A percentile compares a stretch with the other conserved stretches of the same genome.
These are phyloP conservation scores for Urosaurus nigricauda DNA, from an alignment of 2,797 vertebrate genomes.

Conservation along the genomic window DNA sequence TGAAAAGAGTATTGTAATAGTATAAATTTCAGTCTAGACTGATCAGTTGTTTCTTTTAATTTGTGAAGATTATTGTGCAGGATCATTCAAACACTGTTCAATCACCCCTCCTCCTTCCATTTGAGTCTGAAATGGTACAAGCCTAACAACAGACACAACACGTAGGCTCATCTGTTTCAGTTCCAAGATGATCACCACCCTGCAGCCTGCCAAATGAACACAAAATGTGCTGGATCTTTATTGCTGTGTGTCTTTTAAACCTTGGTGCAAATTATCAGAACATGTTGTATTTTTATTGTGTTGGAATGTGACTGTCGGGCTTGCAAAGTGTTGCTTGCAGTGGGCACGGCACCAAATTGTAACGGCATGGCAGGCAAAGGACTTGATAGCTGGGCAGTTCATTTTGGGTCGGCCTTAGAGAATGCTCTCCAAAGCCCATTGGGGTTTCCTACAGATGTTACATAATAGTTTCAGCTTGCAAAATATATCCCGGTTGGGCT, in stretches of 20 bases:
- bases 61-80: not conserved
- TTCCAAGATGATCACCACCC: not conserved
- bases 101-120: not conserved
- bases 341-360: not conserved
- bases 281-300: not conserved
- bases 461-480: not conserved
- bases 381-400: not conserved
- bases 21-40: not conserved
- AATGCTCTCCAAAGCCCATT: not conserved
- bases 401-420: not conserved
- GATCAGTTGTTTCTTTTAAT: no score
- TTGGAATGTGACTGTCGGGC: not conserved
- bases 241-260: not conserved
- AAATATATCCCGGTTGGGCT: not conserved
- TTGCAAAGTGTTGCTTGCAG: not conserved
- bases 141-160: not conserved
- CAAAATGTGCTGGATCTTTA: not conserved
- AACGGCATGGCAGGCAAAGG: not conserved
- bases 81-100: not conserved
- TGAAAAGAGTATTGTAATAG: not conserved
- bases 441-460: not conserved
- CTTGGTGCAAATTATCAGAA: constrained; percentile 19
- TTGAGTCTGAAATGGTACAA: not conserved
- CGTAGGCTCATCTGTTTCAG: constrained; percentile 3
- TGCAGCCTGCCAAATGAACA: not conserved